Percentiles rank a stretch among this genome's conserved stretches.
These are phyloP conservation scores for Myotis pilosus DNA, from an alignment of 2,797 vertebrate species.

Conservation along the genomic window DNA sequence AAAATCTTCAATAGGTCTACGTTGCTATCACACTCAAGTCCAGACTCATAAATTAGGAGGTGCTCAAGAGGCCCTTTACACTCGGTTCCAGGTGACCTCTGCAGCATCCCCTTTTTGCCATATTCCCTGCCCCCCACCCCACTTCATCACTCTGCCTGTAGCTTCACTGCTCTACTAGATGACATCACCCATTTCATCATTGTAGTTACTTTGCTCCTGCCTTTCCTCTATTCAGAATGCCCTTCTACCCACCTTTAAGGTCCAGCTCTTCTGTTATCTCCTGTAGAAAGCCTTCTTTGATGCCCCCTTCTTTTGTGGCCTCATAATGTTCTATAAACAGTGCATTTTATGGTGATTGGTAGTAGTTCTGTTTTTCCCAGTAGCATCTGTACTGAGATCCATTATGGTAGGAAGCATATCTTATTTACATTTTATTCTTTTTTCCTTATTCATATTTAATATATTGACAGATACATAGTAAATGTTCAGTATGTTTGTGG, in stretches of 20 bases:
- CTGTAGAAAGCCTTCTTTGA: not conserved
- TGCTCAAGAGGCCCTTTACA: not conserved
- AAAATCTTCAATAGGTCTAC: not conserved
- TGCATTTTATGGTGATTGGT: not conserved
- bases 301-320: not conserved
- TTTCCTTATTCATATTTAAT: not conserved
- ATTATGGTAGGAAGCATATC: not conserved
- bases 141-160: not conserved
- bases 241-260: not conserved
- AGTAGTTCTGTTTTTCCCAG: not conserved
- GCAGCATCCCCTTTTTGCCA: not conserved
- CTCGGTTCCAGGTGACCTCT: not conserved
- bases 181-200: not conserved
- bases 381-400: not conserved
- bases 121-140: fast-evolving
- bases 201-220: not conserved
- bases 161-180: not conserved
- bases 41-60: not conserved
- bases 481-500: not conserved
- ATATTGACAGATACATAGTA: not conserved
- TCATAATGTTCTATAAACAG: not conserved
- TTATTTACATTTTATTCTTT: not conserved
- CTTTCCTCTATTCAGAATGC: not conserved
- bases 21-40: not conserved
- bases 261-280: not conserved